Percentiles rank a stretch among this genome's conserved stretches.
phyloP scores from a whole-genome alignment of 35 echinoderm and acorn worm species.

The Chiridota heheva region DNA sequence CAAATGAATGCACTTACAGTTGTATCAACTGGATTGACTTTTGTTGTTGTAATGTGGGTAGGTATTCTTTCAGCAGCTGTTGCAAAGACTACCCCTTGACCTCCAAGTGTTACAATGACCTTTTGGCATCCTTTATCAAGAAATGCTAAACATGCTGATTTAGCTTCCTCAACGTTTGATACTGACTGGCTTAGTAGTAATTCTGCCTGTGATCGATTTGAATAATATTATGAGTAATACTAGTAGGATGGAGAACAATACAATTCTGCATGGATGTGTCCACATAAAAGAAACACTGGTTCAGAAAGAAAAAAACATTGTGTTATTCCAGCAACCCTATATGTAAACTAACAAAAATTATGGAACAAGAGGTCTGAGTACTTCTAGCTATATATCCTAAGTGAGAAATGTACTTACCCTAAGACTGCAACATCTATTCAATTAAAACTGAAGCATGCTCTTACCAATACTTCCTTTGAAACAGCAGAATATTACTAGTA shows the following conservation, averaged over 20 bases:
- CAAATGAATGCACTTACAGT: slow-evolving; percentile 53
- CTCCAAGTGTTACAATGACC: slow-evolving; percentile 82
- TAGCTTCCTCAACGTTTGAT: slow-evolving; percentile 78
- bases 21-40: slow-evolving; percentile 71
- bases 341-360: background rate
- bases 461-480: background rate
- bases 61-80: slow-evolving; percentile 45
- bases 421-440: too few species aligned
- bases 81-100: slow-evolving; percentile 63
- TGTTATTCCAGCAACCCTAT: too few species aligned
- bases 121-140: slow-evolving; percentile 77
- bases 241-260: too few species aligned
- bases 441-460: too few species aligned
- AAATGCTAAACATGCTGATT: slow-evolving; percentile 56
- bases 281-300: background rate
- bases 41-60: slow-evolving; percentile 59
- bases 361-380: background rate
- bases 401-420: too few species aligned
- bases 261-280: background rate
- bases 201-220: slow-evolving; percentile 51
- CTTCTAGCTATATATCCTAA: too few species aligned
- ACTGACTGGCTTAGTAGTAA: slow-evolving; percentile 75
- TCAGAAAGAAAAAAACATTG: background rate
- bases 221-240: background rate
- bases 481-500: background rate